Evolutionary conservation across 1,140 invertebrate genomes (phyloP).

Genomic region (Drosophila hydei): DNA sequence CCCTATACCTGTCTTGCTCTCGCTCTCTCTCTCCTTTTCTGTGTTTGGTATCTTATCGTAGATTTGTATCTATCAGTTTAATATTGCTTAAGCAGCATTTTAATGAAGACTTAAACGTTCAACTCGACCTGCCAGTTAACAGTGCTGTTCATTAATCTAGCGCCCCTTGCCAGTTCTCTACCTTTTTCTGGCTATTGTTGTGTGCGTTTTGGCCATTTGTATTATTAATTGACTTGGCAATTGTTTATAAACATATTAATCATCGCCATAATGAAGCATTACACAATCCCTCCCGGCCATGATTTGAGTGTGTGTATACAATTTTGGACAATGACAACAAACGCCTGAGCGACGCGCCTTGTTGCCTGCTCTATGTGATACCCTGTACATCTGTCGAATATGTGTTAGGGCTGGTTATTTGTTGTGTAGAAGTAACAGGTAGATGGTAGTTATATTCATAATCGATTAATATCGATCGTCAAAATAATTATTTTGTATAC

Average conservation of each 20-base stretch:
- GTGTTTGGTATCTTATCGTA: constrained; percentile 71
- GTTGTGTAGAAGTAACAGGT: background rate
- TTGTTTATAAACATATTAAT: constrained; percentile 83
- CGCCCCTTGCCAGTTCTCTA: constrained; percentile 41
- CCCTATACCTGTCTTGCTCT: background rate
- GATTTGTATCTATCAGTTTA: constrained; percentile 73
- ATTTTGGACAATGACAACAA: constrained; percentile 45
- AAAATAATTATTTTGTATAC: background rate
- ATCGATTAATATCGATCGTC: no score
- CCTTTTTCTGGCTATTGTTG: constrained; percentile 19
- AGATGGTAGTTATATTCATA: background rate
- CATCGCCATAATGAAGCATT: constrained; percentile 77
- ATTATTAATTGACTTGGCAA: constrained; percentile 79
- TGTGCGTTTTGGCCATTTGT: constrained; percentile 15
- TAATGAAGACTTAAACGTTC: constrained; percentile 73
- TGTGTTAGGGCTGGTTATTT: no score
- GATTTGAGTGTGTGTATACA: constrained; percentile 62
- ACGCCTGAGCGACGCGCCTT: constrained; percentile 18
- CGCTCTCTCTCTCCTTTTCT: background rate
- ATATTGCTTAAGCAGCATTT: constrained; percentile 77
- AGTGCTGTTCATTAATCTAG: constrained; percentile 61
- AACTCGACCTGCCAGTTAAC: background rate
- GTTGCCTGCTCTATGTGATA: constrained; percentile 8
- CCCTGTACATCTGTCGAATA: no score
- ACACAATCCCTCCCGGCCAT: constrained; percentile 57